Percentiles rank a stretch among this genome's conserved stretches.
These are phyloP conservation scores for Eptesicus fuscus DNA, from an alignment of 2,113 vertebrate species.

Conservation along the genomic window DNA sequence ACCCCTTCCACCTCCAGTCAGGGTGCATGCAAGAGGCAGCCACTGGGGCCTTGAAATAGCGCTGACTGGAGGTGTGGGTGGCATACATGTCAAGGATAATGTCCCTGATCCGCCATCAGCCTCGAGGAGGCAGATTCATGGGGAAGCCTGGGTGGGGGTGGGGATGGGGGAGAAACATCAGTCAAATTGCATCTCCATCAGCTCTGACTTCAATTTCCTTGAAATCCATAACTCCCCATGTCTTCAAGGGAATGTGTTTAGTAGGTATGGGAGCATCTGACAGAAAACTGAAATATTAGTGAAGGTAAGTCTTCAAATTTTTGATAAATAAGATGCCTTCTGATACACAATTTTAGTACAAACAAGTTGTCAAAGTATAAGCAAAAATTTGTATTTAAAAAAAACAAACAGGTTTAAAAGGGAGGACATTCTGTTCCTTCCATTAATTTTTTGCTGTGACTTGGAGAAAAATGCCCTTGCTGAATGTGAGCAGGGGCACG, in stretches of 20 bases:
- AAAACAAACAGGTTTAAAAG: background rate
- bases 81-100: background rate
- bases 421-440: background rate
- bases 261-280: background rate
- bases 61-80: background rate
- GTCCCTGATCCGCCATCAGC: background rate
- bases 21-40: background rate
- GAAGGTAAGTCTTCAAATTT: background rate
- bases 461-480: background rate
- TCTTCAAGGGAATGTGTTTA: background rate
- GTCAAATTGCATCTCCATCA: background rate
- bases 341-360: conserved; percentile 24
- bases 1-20: background rate
- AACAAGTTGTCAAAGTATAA: conserved; percentile 35
- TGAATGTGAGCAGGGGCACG: background rate
- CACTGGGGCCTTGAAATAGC: background rate
- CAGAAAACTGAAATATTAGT: conserved; percentile 53
- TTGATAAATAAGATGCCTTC: conserved; percentile 57
- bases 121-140: background rate
- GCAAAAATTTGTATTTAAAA: background rate
- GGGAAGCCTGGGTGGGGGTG: background rate
- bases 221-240: background rate
- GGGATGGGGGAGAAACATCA: background rate
- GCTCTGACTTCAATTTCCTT: conserved; percentile 11
- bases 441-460: background rate